These are phyloP conservation scores for Drosophila ustulata DNA, from an alignment of 2,888 invertebrate species.

Conservation along the genomic window DNA sequence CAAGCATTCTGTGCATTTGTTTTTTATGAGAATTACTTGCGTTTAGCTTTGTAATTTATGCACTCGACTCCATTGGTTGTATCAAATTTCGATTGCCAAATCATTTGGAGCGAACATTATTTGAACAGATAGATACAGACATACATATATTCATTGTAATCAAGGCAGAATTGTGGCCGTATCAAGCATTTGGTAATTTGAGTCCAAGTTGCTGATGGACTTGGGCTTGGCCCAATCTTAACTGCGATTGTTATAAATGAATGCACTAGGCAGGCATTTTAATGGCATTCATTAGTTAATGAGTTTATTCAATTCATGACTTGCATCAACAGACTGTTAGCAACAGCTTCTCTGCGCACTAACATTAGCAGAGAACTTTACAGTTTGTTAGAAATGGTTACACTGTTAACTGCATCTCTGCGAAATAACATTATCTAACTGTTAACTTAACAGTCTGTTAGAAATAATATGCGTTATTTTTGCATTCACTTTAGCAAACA, in stretches of 20 bases:
- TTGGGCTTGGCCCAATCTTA: constrained; percentile 48
- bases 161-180: constrained; percentile 57
- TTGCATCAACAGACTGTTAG: not conserved
- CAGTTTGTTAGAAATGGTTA: too few species aligned
- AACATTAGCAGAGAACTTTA: too few species aligned
- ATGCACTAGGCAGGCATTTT: constrained; percentile 6
- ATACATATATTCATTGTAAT: constrained; percentile 52
- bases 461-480: too few species aligned
- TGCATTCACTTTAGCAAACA: not conserved
- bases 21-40: constrained; percentile 67
- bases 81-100: constrained; percentile 73
- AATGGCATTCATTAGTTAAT: constrained; percentile 35
- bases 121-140: constrained; percentile 10
- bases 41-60: constrained; percentile 60
- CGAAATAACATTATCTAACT: too few species aligned
- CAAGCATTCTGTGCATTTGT: constrained; percentile 55
- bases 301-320: constrained; percentile 32
- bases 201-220: constrained; percentile 42
- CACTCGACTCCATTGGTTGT: constrained; percentile 52
- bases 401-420: too few species aligned
- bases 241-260: constrained; percentile 2
- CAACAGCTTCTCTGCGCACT: too few species aligned
- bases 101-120: constrained; percentile 61
- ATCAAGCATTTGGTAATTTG: constrained; percentile 38
- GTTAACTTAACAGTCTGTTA: too few species aligned